phyloP scores from a whole-genome alignment of 2,888 invertebrate species.

The Limnephilus marmoratus region DNA sequence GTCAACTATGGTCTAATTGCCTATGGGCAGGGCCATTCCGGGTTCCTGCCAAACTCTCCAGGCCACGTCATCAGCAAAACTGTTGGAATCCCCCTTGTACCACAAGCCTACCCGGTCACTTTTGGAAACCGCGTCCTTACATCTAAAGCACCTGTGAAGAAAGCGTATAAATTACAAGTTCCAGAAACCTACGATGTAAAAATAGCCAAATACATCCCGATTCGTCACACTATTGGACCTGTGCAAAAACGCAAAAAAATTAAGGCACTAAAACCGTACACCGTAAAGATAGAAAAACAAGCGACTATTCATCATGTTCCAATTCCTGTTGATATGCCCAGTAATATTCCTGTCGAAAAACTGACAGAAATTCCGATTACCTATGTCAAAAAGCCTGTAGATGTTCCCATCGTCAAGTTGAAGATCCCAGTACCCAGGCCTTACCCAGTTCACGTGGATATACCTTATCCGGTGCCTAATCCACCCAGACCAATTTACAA shows the following conservation, averaged over 20 bases:
- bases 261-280: constrained; percentile 71
- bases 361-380: constrained; percentile 62
- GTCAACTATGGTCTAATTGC: constrained; percentile 50
- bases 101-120: constrained; percentile 51
- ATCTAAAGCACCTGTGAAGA: not conserved
- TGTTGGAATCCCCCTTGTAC: constrained; percentile 18
- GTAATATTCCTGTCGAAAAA: constrained; percentile 48
- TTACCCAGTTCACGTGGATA: constrained; percentile 75
- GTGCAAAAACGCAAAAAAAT: constrained; percentile 77
- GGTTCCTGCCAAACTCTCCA: not conserved
- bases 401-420: constrained; percentile 60
- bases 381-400: constrained; percentile 59
- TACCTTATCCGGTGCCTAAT: constrained; percentile 75
- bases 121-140: constrained; percentile 35
- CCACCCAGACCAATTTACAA: constrained; percentile 51
- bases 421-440: constrained; percentile 69
- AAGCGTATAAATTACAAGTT: constrained; percentile 11
- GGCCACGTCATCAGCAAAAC: constrained; percentile 52
- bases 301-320: not conserved
- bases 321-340: not conserved
- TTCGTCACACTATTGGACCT: constrained; percentile 67
- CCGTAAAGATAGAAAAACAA: constrained; percentile 60
- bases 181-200: constrained; percentile 47
- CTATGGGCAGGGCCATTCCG: constrained; percentile 30
- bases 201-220: not conserved